Evolutionary conservation across 2,888 invertebrate genomes (phyloP).

Genomic region (Yponomeuta sedellus): DNA sequence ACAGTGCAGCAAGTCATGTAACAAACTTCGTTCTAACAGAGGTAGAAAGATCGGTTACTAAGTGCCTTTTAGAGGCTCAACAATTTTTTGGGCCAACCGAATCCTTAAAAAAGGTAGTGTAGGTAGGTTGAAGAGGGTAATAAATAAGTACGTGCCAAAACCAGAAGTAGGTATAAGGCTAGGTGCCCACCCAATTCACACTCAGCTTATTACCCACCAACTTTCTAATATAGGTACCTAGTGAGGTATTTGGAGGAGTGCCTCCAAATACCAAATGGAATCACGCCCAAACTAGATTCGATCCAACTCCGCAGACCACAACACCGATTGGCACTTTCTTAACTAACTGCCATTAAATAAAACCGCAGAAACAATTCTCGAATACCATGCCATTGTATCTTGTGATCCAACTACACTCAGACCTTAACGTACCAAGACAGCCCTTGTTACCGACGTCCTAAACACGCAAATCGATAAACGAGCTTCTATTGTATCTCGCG

Average conservation of each 20-base stretch:
- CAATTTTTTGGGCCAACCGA: no score
- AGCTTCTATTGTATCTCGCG: neutral
- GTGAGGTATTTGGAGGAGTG: no score
- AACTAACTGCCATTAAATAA: neutral
- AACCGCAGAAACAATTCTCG: constrained; percentile 1
- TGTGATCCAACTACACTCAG: neutral
- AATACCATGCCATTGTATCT: neutral
- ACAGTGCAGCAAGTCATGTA: no score
- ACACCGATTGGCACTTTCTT: neutral
- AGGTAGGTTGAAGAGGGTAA: neutral
- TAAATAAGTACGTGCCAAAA: neutral
- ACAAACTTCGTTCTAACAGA: no score
- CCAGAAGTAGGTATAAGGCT: neutral
- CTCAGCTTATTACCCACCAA: neutral
- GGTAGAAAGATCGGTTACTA: no score
- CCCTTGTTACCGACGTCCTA: neutral
- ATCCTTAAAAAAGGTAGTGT: no score
- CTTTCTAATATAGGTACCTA: neutral
- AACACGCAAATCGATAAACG: neutral
- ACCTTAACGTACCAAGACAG: neutral
- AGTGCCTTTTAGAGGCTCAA: no score
- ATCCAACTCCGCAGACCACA: neutral
- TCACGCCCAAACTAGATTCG: constrained; percentile 2
- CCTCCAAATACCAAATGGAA: neutral
- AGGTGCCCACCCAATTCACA: no score